phyloP scores from a whole-genome alignment of 2,797 vertebrate genomes.

The Tragelaphus eurycerus region DNA sequence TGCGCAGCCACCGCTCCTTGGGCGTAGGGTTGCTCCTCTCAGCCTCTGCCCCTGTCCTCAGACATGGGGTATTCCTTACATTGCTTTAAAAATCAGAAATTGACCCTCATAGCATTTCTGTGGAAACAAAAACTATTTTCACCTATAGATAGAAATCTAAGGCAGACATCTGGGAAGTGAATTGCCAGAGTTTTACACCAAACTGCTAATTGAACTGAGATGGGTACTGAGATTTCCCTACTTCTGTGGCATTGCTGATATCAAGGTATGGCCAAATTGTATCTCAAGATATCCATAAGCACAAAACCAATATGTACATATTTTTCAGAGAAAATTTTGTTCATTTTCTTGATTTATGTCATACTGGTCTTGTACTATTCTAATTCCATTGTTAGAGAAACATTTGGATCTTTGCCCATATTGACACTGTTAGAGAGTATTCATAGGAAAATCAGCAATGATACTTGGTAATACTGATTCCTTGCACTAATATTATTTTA shows the following conservation, averaged over 20 bases:
- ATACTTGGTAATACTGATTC: not conserved
- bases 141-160: not conserved
- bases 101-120: not conserved
- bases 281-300: not conserved
- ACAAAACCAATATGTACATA: not conserved
- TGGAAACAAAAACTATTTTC: not conserved
- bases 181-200: not conserved
- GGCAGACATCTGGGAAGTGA: not conserved
- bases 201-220: not conserved
- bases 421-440: not conserved
- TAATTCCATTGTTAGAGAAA: not conserved
- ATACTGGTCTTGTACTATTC: not conserved
- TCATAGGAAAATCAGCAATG: not conserved
- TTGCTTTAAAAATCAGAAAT: not conserved
- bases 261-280: not conserved
- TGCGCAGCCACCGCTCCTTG: too few species aligned
- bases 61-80: not conserved
- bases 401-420: not conserved
- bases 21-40: too few species aligned
- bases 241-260: not conserved
- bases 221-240: not conserved
- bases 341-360: not conserved
- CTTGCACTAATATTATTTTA: not conserved
- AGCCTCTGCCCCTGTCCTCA: fast-evolving
- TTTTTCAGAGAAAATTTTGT: not conserved